These are phyloP conservation scores for Antechinus stuartii DNA, from an alignment of 2,113 vertebrate genomes.

Conservation along the genomic window DNA sequence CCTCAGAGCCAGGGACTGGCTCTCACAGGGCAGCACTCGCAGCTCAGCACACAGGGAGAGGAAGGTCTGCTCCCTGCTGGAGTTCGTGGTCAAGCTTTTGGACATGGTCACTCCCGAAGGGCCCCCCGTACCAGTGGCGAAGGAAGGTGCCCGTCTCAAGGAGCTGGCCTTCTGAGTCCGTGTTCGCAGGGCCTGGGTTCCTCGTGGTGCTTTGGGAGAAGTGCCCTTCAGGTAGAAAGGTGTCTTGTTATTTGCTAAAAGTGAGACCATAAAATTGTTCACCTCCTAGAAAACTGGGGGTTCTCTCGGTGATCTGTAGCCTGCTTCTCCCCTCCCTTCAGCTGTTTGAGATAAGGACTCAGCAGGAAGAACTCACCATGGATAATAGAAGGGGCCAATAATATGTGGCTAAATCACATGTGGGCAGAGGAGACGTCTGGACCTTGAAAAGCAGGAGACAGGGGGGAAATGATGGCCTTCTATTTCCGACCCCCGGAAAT, in stretches of 20 bases:
- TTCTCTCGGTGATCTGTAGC: not conserved
- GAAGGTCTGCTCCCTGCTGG: not conserved
- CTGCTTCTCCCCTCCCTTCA: not conserved
- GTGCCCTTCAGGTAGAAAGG: too few relatives aligned
- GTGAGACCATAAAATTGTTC: not conserved
- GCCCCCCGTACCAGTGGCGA: too few relatives aligned
- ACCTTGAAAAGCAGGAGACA: not conserved
- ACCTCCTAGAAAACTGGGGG: not conserved
- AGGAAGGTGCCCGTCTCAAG: not conserved
- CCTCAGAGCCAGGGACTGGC: not conserved
- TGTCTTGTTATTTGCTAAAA: not conserved
- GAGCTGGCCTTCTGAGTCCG: not conserved
- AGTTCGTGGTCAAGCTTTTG: too few relatives aligned
- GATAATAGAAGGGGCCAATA: not conserved
- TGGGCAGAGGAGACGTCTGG: not conserved
- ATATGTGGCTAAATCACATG: not conserved
- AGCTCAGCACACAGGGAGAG: not conserved
- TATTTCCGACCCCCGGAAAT: too few relatives aligned
- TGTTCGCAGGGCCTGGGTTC: not conserved
- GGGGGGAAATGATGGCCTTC: too few relatives aligned
- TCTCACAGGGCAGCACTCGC: not conserved
- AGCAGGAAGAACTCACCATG: not conserved
- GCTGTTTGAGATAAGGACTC: not conserved
- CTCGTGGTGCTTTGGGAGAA: not conserved
- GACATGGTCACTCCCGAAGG: too few relatives aligned